Evolutionary conservation across 2,113 vertebrate genomes (phyloP).

Genomic region (Tychaedon coryphoeus): DNA sequence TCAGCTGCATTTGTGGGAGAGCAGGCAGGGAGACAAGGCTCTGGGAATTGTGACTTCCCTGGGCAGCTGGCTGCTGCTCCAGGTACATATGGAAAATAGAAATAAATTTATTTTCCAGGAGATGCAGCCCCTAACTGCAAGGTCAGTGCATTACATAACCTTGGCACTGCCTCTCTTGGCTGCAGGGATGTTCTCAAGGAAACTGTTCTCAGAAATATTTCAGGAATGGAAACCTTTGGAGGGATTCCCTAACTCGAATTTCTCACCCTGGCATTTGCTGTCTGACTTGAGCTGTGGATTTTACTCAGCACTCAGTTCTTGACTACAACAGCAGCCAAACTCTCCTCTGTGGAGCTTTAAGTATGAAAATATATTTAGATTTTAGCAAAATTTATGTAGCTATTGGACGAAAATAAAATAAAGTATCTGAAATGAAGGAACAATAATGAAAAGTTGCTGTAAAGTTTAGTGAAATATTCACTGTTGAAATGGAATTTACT

Average conservation of each 20-base stretch:
- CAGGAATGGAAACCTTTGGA: neutral
- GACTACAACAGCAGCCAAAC: neutral
- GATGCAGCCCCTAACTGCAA: neutral
- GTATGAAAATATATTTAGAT: neutral
- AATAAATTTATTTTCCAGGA: neutral
- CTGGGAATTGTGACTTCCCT: neutral
- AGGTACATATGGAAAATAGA: fast-evolving
- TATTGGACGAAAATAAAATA: neutral
- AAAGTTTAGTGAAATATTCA: neutral
- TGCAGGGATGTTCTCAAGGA: neutral
- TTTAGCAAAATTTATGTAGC: neutral
- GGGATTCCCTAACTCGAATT: neutral
- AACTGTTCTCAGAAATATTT: neutral
- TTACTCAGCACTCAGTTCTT: neutral
- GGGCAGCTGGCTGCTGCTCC: neutral
- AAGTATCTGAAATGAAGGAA: neutral
- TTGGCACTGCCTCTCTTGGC: neutral
- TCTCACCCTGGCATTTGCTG: neutral
- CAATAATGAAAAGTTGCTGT: neutral
- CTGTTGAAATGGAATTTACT: neutral
- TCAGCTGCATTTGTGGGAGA: neutral
- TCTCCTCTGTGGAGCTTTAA: neutral
- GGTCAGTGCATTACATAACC: neutral
- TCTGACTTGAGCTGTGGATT: neutral
- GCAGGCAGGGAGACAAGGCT: neutral